Percentiles rank a stretch among this genome's conserved stretches.
Conservation (phyloP, 2,797 vertebrate genomes). For the Decapterus maruadsi region DNA sequence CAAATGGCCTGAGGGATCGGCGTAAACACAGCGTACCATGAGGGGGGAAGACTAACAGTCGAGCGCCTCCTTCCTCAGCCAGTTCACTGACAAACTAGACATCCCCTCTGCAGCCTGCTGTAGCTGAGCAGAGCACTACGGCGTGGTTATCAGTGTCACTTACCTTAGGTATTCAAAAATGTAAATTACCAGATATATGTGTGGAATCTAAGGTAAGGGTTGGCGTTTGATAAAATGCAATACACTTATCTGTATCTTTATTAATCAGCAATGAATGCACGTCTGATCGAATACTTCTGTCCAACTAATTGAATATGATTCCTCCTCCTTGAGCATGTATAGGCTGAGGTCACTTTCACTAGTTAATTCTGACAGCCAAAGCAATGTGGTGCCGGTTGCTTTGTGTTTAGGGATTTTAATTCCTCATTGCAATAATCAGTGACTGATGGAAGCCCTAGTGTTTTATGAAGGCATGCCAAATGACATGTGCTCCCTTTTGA, state of each 20-base stretch:
- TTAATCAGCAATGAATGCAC: conserved; percentile 74
- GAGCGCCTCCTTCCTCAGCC: conserved; percentile 57
- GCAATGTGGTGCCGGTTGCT: conserved; percentile 77
- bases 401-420: conserved; percentile 87
- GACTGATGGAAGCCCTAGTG: conserved; percentile 82
- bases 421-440: conserved; percentile 83
- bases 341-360: conserved; percentile 79
- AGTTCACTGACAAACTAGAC: conserved; percentile 64
- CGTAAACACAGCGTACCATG: conserved; percentile 82
- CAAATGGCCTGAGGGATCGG: conserved; percentile 87
- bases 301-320: conserved; percentile 78
- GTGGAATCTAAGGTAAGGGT: conserved; percentile 20
- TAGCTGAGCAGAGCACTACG: conserved; percentile 35
- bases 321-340: conserved; percentile 68
- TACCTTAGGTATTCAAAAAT: conserved; percentile 27
- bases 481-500: conserved; percentile 81
- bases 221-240: conserved; percentile 51
- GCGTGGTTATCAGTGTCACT: conserved; percentile 27
- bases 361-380: conserved; percentile 83
- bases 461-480: conserved; percentile 80
- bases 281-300: conserved; percentile 73
- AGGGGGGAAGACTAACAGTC: conserved; percentile 79
- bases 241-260: conserved; percentile 67
- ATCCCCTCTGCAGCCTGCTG: conserved; percentile 49
- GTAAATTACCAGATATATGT: conserved; percentile 24